phyloP scores from a whole-genome alignment of 2,113 vertebrate genomes.

The Nothobranchius kuhntae region DNA sequence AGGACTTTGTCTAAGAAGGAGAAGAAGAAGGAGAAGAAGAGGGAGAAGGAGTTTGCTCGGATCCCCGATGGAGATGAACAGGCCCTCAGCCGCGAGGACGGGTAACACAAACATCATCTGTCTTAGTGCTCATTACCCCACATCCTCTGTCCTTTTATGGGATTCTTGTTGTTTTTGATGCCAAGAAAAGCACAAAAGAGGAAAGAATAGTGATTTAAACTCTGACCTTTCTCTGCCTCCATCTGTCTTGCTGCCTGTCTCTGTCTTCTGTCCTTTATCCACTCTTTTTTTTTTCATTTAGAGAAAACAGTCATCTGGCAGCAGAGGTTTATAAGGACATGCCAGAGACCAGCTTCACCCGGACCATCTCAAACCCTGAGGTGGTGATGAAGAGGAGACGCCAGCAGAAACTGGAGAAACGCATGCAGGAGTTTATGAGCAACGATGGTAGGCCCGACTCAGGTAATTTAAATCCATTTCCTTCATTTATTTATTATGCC shows the following conservation, averaged over 20 bases:
- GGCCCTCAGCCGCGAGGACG: constrained; percentile 83
- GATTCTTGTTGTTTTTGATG: constrained; percentile 5
- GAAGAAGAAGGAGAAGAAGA: constrained; percentile 96
- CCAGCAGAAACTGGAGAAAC: constrained; percentile 94
- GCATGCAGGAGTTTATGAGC: constrained; percentile 97
- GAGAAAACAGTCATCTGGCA: constrained; percentile 92
- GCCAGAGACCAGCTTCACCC: constrained; percentile 98
- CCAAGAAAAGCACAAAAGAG: constrained; percentile 23
- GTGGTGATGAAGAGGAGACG: constrained; percentile 97
- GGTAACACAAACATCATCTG: constrained; percentile 72
- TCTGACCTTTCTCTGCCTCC: constrained; percentile 15
- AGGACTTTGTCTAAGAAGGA: constrained; percentile 97
- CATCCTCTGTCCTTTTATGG: constrained; percentile 34
- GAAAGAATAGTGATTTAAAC: constrained; percentile 22
- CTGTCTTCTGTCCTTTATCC: not conserved
- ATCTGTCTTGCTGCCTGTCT: not conserved
- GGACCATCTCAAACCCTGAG: constrained; percentile 97
- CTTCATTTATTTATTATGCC: not conserved
- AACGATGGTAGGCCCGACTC: constrained; percentile 94
- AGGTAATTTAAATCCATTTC: constrained; percentile 68
- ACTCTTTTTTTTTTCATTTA: constrained; percentile 49
- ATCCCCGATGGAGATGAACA: constrained; percentile 88
- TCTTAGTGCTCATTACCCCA: constrained; percentile 31
- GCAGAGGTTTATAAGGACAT: constrained; percentile 99
- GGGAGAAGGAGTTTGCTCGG: constrained; percentile 88